Evolutionary conservation across 1,140 invertebrate genomes (phyloP).

Genomic region (Pachypeltis micranthus): DNA sequence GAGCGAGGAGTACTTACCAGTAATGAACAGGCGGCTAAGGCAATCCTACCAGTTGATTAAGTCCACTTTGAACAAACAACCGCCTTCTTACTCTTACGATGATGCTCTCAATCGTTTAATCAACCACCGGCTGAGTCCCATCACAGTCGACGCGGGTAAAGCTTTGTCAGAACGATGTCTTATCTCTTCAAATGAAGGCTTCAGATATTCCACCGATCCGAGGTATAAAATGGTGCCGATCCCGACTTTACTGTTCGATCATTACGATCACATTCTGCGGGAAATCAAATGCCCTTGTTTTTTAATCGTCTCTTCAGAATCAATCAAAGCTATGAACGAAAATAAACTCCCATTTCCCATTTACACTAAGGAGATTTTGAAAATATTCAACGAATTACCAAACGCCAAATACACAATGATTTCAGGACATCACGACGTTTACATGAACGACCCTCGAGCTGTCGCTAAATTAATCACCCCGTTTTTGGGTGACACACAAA

Average conservation of each 20-base stretch:
- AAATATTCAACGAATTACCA: constrained; percentile 27
- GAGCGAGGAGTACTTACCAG: constrained; percentile 28
- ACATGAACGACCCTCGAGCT: constrained; percentile 44
- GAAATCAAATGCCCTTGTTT: constrained; percentile 29
- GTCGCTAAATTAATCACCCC: constrained; percentile 36
- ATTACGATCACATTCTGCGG: constrained; percentile 20
- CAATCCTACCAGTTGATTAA: constrained; percentile 18
- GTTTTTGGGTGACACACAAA: constrained; percentile 32
- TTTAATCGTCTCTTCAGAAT: constrained; percentile 28
- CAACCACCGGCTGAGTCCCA: constrained; percentile 28
- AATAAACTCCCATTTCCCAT: constrained; percentile 4
- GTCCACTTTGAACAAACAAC: constrained; percentile 25
- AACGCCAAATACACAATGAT: constrained; percentile 34
- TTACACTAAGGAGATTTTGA: constrained; percentile 18
- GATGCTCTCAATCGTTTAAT: constrained; percentile 39
- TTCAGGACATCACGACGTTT: constrained; percentile 50
- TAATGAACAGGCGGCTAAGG: constrained; percentile 30
- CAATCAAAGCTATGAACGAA: constrained; percentile 18
- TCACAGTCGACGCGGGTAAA: constrained; percentile 37
- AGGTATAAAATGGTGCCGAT: constrained; percentile 27
- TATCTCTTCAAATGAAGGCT: constrained; percentile 30
- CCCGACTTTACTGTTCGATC: constrained; percentile 21
- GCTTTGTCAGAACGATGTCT: constrained; percentile 39
- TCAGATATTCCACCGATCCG: constrained; percentile 33
- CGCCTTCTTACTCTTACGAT: constrained; percentile 38